Evolutionary conservation across 30 jellyfish, hydroid and myxozoan genomes (phyloP).

Genomic region (Hydractinia echinata): DNA sequence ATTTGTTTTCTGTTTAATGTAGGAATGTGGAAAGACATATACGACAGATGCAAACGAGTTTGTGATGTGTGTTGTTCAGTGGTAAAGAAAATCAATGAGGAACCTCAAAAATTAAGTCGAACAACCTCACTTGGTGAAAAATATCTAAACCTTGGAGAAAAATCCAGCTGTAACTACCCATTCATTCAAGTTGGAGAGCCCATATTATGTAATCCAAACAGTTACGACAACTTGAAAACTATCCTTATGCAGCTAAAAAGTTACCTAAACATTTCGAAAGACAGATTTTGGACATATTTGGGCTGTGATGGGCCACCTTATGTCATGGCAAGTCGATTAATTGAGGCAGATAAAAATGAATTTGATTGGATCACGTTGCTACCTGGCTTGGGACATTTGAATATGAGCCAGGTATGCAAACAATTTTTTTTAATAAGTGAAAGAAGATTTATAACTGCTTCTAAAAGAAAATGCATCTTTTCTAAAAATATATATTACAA

Average conservation of each 20-base stretch:
- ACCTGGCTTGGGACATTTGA: constrained; percentile 13
- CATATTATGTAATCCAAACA: constrained; percentile 6
- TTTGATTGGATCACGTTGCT: neutral
- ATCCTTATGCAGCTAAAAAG: neutral
- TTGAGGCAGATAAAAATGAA: neutral
- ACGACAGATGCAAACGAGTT: neutral
- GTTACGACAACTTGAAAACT: constrained; percentile 3
- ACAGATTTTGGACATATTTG: neutral
- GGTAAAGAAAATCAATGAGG: constrained; percentile 9
- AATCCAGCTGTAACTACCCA: neutral
- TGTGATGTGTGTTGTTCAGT: neutral
- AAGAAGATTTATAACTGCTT: no score
- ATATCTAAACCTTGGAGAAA: neutral
- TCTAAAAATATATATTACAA: no score
- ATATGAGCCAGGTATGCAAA: neutral
- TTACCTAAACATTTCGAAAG: neutral
- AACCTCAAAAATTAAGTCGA: neutral
- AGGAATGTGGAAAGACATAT: neutral
- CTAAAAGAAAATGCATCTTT: no score
- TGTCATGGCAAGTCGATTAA: neutral
- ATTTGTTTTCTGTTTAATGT: no score
- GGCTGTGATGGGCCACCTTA: constrained; percentile 21
- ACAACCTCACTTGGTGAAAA: neutral
- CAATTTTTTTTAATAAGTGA: no score
- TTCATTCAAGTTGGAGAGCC: neutral